Evolutionary conservation across 2,113 vertebrate species (phyloP).

Genomic region (Megaceryle torquata): DNA sequence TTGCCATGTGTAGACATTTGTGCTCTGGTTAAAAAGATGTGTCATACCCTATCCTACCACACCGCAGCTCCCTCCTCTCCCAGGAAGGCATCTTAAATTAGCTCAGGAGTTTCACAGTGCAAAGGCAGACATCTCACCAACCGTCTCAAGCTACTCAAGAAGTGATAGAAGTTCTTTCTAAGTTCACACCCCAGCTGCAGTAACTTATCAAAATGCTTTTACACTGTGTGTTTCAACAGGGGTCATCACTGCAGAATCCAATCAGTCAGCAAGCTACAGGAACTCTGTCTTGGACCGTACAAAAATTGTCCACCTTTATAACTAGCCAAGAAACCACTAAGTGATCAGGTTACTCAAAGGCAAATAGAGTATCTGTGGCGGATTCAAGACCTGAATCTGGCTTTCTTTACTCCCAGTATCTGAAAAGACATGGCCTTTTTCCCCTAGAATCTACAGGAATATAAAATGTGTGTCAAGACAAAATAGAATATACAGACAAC

Average conservation of each 20-base stretch:
- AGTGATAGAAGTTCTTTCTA: background rate
- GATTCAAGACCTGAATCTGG: background rate
- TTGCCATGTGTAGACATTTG: rapidly evolving
- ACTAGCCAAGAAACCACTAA: background rate
- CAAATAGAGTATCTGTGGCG: background rate
- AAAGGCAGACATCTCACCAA: background rate
- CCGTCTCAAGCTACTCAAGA: background rate
- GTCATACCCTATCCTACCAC: background rate
- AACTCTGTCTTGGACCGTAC: background rate
- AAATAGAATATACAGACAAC: background rate
- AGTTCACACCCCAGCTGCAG: background rate
- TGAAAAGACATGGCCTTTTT: background rate
- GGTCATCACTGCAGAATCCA: background rate
- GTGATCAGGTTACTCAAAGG: background rate
- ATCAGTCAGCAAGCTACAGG: background rate
- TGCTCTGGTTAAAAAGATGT: background rate
- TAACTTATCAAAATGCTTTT: background rate
- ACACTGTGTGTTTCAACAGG: background rate
- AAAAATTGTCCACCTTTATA: background rate
- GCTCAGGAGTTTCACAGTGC: background rate
- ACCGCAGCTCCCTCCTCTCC: background rate
- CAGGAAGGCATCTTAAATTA: background rate
- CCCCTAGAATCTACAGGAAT: background rate
- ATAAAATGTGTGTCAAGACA: background rate
- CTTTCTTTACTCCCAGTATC: background rate